phyloP scores from a whole-genome alignment of 2,888 invertebrate genomes.

The Agrilus mali region DNA sequence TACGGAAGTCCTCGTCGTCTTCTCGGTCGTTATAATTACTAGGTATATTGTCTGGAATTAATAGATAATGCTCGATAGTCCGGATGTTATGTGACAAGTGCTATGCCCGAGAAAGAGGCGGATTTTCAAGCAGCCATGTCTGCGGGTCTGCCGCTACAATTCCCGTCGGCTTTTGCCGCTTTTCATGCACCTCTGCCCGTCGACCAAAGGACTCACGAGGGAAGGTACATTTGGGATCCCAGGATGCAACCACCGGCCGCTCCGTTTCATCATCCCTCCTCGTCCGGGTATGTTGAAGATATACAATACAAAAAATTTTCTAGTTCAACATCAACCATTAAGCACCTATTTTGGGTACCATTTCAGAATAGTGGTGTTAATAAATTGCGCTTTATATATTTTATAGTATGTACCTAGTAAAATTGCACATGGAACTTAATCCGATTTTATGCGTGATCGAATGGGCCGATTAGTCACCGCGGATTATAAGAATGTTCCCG shows the following conservation, averaged over 20 bases:
- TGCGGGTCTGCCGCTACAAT: conserved; percentile 32
- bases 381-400: too few species aligned
- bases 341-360: neutral
- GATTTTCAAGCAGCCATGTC: conserved; percentile 33
- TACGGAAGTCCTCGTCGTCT: too few species aligned
- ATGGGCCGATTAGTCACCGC: too few species aligned
- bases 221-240: conserved; percentile 33
- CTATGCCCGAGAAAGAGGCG: conserved; percentile 34
- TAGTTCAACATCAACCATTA: too few species aligned
- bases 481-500: too few species aligned
- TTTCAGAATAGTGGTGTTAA: neutral
- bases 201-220: conserved; percentile 41
- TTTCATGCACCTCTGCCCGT: conserved; percentile 47
- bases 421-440: too few species aligned
- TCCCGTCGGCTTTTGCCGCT: conserved; percentile 38
- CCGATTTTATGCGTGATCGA: too few species aligned
- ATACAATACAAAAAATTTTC: too few species aligned
- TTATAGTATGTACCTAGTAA: too few species aligned
- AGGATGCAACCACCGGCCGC: conserved; percentile 29
- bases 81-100: conserved; percentile 18
- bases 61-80: conserved; percentile 1
- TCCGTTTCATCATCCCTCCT: conserved; percentile 24
- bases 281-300: conserved; percentile 27
- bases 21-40: too few species aligned
- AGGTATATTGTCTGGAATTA: too few species aligned